Evolutionary conservation across 2,888 invertebrate genomes (phyloP), one percentile per base, ranked within the genome.

Genomic region (Scelioninae gen. 1): DNA sequence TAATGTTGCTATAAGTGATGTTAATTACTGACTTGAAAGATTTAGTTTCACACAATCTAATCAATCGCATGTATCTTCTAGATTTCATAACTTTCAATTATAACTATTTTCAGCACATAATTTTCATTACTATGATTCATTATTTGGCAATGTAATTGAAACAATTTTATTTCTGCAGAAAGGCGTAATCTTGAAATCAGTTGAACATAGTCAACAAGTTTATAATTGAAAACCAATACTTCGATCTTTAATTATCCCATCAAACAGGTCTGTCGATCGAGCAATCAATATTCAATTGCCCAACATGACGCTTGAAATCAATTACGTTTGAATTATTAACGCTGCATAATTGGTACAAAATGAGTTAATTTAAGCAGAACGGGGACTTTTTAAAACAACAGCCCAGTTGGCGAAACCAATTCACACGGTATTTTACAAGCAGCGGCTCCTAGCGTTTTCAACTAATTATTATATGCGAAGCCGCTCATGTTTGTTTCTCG

Each of bases 271-370:
- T 65, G 53, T 78, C 56, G 71, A 71, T 55, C 62, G 62, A 11
- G 40, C 29, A 68, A 69, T 77, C 78, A 71, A 78, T 78, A 79
- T 79, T 79, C 71, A 71, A 65, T 79, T 72, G 65, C 10, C 43
- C 65, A 58, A 58, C 63, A 49, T 56, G 55, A 71, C 53, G 65
- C 72, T 71, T 65, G 58, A 43, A 79, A 79, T 79, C 78, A 72
- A 79, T 79, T 79, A 72, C 65, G 53, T 72, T 65, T 79, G 78
- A 79, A 79, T 79, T 79, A 80, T 74, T 74, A 66, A 80, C 74
- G 72, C 74, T 49, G 74, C 60, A 68, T 74, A 80, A 72, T 74
- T 66, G 80, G 7, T 71, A 71, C 69, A 63, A 68, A 80, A 80
- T 62, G 66, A 69, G 68, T 65, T 62, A 77, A 77, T 77, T 77